These are phyloP conservation scores for Arothron firmamentum DNA, from an alignment of 2,113 vertebrate genomes.

Conservation along the genomic window DNA sequence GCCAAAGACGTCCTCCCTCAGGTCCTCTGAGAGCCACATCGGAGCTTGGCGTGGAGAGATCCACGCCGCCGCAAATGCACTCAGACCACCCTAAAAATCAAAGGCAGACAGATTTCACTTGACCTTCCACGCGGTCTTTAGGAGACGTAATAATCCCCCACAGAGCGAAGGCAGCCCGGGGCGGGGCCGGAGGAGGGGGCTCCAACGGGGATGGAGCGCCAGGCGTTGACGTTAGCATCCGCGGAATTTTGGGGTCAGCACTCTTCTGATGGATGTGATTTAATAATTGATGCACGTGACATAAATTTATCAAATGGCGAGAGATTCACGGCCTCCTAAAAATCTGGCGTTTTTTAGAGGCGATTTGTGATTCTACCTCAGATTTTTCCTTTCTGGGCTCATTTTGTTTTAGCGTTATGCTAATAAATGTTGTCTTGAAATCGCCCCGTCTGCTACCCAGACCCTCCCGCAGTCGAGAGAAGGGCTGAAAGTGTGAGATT, in stretches of 20 bases:
- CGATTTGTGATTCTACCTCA: too few relatives aligned
- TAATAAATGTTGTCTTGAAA: too few relatives aligned
- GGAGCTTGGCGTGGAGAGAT: slow-evolving; percentile 54
- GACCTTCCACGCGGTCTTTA: slow-evolving; percentile 55
- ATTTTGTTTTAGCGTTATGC: too few relatives aligned
- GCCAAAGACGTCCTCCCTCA: slow-evolving; percentile 53
- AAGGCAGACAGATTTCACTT: slow-evolving; percentile 51
- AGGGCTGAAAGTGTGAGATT: too few relatives aligned
- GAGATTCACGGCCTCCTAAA: too few relatives aligned
- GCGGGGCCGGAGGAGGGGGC: slow-evolving; percentile 4
- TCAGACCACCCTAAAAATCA: slow-evolving; percentile 47
- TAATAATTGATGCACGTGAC: slow-evolving; percentile 25
- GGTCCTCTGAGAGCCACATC: slow-evolving; percentile 53
- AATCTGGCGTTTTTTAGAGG: too few relatives aligned
- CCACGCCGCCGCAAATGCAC: slow-evolving; percentile 49
- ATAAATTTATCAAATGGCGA: too few relatives aligned
- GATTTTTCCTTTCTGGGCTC: too few relatives aligned
- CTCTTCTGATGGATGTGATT: slow-evolving; percentile 60
- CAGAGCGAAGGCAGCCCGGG: slow-evolving; percentile 20
- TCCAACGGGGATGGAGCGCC: neutral
- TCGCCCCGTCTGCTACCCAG: too few relatives aligned
- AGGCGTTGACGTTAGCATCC: too few relatives aligned
- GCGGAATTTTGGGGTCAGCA: slow-evolving; percentile 20
- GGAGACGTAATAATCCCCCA: slow-evolving; percentile 56
- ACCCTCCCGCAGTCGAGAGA: too few relatives aligned